phyloP scores from a whole-genome alignment of 2,888 invertebrate species.

The Athripsodes cinereus region DNA sequence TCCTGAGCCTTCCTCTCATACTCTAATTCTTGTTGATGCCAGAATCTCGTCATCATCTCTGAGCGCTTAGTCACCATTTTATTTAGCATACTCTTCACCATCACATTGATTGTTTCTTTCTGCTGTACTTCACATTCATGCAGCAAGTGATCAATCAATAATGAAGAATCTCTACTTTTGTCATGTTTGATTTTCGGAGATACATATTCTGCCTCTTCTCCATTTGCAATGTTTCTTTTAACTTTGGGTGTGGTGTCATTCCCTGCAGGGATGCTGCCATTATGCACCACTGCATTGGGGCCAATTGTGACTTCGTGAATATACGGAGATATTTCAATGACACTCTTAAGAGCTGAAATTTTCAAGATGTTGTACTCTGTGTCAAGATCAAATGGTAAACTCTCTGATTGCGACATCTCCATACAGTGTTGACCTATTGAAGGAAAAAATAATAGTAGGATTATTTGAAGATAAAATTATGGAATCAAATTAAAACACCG shows the following conservation, averaged over 20 bases:
- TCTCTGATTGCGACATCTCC: too few relatives aligned
- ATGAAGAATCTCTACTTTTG: constrained; percentile 27
- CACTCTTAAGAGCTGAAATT: constrained; percentile 54
- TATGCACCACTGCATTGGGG: constrained; percentile 31
- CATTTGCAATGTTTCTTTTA: not conserved
- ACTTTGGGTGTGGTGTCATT: not conserved
- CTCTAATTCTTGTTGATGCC: constrained; percentile 39
- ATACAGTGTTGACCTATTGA: too few relatives aligned
- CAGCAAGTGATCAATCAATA: constrained; percentile 27
- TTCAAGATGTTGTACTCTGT: constrained; percentile 46
- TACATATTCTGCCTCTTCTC: constrained; percentile 24
- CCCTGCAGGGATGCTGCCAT: not conserved
- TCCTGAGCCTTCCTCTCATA: constrained; percentile 31
- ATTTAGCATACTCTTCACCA: constrained; percentile 38
- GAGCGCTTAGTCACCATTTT: constrained; percentile 39
- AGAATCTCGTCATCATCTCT: constrained; percentile 37
- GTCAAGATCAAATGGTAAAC: constrained; percentile 10
- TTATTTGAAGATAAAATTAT: too few relatives aligned
- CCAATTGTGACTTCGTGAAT: constrained; percentile 52
- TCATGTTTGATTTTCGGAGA: constrained; percentile 31
- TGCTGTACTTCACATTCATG: constrained; percentile 22
- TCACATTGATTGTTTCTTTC: constrained; percentile 15
- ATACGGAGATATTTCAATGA: constrained; percentile 46
- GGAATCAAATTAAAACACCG: too few relatives aligned
- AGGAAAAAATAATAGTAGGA: too few relatives aligned